Base-by-base conservation (phyloP, 2,113 vertebrate species). In the Enhydra lutris region DNA sequence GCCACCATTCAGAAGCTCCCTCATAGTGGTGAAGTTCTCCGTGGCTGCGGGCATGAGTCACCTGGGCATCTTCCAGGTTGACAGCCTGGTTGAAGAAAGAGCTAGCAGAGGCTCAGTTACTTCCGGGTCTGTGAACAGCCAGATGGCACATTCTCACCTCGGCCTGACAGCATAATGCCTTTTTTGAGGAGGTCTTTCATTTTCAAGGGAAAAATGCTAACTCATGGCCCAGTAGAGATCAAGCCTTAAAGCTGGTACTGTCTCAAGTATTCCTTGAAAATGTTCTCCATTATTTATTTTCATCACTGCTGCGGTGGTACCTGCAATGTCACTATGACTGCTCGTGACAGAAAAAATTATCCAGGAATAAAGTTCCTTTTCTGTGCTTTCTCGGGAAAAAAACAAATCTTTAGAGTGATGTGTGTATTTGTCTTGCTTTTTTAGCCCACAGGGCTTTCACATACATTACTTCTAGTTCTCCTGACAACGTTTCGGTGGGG, bases 281-380 rank as follows among this genome's bases (percentile, higher is more conserved):
- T 39, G 11, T n/a, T 74, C 57, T 63, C 36, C 29, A 10, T 15
- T 57, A 6, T 71, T 67, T 93, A 29, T 78, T 73, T 65, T 81
- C 31, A 45, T 79, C 39, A 61, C 67, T 52, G 63, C 57, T 81
- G 18, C 11, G n/a, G 39, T 20, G 42, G 42, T n/a, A 24, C 50
- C 57, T 71, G 17, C 17, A 55, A 74, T 52, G 36, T 67, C 34
- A 57, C 42, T 23, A n/a, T 63, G 24, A 24, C 29, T 21, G 3
- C 45, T 55, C 23, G 20, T 67, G 18, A 78, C 24, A 26, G 63
- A 63, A 95, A 84, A 85, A 95, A 39, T 76, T 39, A 79, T 47
- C 57, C 59, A 61, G 34, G 21, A 87, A 78, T 71, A 94, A 96
- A 89, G 34, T 94, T 79, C 36, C 63, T 90, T 96, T 90, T 89